Percentiles rank a stretch among this genome's conserved stretches.
Evolutionary conservation across 1,140 invertebrate species (phyloP).

Genomic region (Zaprionus camerounensis): DNA sequence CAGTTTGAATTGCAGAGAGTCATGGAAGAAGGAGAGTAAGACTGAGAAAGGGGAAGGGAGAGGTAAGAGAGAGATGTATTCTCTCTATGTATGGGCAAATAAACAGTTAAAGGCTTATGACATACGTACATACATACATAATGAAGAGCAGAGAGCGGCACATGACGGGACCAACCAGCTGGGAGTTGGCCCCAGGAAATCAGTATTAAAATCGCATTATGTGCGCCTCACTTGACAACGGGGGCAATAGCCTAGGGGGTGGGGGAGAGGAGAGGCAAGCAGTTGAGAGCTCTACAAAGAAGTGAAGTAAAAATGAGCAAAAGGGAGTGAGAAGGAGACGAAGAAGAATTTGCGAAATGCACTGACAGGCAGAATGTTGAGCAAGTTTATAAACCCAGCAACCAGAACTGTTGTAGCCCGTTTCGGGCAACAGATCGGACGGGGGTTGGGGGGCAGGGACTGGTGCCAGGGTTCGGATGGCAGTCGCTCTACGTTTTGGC

Average conservation of each 20-base stretch:
- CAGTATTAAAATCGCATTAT: constrained; percentile 81
- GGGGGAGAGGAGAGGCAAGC: background rate
- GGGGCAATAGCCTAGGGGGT: constrained; percentile 22
- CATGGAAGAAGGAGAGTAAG: background rate
- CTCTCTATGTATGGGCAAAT: constrained; percentile 47
- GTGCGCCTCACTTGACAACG: constrained; percentile 75
- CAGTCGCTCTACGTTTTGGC: constrained; percentile 34
- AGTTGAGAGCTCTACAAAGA: constrained; percentile 42
- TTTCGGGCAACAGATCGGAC: background rate
- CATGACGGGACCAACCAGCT: constrained; percentile 56
- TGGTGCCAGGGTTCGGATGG: constrained; percentile 1
- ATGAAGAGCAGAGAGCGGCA: constrained; percentile 14
- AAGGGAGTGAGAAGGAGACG: background rate
- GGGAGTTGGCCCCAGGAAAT: constrained; percentile 55
- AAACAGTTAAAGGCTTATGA: constrained; percentile 71
- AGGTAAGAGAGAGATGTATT: constrained; percentile 18
- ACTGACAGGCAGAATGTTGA: constrained; percentile 65
- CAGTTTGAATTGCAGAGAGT: background rate
- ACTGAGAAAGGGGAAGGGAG: background rate
- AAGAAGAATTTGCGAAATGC: constrained; percentile 59
- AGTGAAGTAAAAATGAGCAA: constrained; percentile 12
- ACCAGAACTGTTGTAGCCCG: background rate
- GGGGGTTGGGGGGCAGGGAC: background rate
- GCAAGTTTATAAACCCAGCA: constrained; percentile 71
- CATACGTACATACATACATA: constrained; percentile 34